phyloP scores from a whole-genome alignment of 2,797 vertebrate species.

The Erethizon dorsatum region DNA sequence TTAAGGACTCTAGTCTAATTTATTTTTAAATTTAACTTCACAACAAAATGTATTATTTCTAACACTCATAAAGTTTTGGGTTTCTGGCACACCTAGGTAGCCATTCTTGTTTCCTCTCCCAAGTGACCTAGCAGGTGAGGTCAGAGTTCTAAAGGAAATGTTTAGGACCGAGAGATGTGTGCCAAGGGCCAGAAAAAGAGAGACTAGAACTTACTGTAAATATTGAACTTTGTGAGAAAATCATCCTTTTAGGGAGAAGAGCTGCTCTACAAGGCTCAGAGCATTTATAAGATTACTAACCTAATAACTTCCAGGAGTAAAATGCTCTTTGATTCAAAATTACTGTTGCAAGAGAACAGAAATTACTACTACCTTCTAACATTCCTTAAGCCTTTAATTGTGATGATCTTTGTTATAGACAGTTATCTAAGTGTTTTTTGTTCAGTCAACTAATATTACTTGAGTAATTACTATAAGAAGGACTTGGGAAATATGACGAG shows the following conservation, averaged over 20 bases:
- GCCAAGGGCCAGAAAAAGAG: background rate
- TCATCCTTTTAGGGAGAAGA: background rate
- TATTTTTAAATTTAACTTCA: slow-evolving; percentile 44
- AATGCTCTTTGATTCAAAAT: background rate
- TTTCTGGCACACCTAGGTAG: background rate
- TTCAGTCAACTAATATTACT: background rate
- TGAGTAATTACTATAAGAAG: background rate
- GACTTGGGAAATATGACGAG: slow-evolving; percentile 18
- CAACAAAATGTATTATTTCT: background rate
- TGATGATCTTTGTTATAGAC: background rate
- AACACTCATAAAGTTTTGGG: background rate
- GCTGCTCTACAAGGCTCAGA: background rate
- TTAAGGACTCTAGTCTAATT: slow-evolving; percentile 8
- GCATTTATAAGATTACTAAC: slow-evolving; percentile 26
- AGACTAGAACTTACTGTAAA: background rate
- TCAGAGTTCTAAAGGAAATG: background rate
- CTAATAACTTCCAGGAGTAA: background rate
- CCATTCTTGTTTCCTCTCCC: background rate
- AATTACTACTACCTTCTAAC: background rate
- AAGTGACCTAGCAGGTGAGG: background rate
- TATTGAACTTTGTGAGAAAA: background rate
- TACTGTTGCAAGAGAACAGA: background rate
- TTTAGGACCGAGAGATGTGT: background rate
- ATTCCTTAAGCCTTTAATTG: slow-evolving; percentile 18
- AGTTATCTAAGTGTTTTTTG: background rate